phyloP scores from a whole-genome alignment of 2,797 vertebrate genomes.

The Gambelia wislizenii region DNA sequence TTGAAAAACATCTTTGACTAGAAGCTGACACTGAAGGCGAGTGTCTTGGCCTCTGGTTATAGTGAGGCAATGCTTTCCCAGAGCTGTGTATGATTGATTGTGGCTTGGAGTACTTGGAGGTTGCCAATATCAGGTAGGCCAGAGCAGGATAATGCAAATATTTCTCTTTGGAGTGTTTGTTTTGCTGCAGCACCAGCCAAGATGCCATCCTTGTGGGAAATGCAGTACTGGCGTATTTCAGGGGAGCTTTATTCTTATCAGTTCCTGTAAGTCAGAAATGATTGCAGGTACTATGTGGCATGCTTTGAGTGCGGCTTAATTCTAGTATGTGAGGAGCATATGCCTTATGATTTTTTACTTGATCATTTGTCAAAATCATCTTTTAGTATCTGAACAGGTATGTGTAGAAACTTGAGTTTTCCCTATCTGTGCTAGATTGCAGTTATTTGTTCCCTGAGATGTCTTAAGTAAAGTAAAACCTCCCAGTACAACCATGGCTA shows the following conservation, averaged over 20 bases:
- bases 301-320: not conserved
- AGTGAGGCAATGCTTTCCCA: not conserved
- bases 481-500: not conserved
- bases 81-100: conserved; percentile 22
- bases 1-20: not conserved
- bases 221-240: not conserved
- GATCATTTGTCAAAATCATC: not conserved
- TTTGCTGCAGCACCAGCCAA: not conserved
- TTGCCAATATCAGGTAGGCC: conserved; percentile 34
- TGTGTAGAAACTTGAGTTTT: not conserved
- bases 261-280: accelerated
- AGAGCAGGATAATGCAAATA: conserved; percentile 20
- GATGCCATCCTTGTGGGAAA: conserved; percentile 8
- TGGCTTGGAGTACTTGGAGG: conserved; percentile 3
- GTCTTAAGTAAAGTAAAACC: not conserved
- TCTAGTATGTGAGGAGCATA: not conserved
- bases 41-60: conserved; percentile 10
- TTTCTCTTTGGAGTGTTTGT: not conserved
- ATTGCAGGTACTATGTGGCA: not conserved
- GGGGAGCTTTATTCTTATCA: not conserved
- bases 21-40: not conserved
- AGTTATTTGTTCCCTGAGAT: not conserved
- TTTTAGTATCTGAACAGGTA: not conserved
- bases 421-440: not conserved
- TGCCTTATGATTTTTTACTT: not conserved